Evolutionary conservation across 2,113 vertebrate genomes (phyloP).

Genomic region (Lophura nycthemera): DNA sequence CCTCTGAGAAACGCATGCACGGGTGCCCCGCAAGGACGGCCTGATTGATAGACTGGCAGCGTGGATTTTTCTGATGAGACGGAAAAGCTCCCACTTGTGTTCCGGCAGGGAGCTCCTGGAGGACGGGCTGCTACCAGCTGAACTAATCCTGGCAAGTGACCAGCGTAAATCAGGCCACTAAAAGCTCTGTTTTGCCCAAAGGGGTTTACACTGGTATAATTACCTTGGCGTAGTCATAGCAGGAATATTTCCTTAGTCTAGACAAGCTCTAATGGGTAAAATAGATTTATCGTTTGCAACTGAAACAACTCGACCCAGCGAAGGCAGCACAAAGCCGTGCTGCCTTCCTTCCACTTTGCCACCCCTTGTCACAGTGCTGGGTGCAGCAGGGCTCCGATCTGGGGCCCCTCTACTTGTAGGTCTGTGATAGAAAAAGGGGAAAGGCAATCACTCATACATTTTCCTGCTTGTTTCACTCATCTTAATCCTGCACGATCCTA

Average conservation of each 20-base stretch:
- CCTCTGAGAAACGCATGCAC: background rate
- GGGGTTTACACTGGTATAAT: constrained; percentile 60
- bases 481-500: background rate
- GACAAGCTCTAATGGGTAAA: constrained; percentile 67
- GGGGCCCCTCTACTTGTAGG: background rate
- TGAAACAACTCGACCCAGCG: constrained; percentile 1
- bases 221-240: constrained; percentile 50
- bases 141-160: constrained; percentile 68
- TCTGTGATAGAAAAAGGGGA: background rate
- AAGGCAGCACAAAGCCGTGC: background rate
- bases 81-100: background rate
- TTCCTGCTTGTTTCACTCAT: background rate
- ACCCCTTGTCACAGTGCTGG: rapidly evolving
- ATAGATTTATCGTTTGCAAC: constrained; percentile 54
- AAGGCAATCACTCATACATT: background rate
- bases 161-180: constrained; percentile 67
- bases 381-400: background rate
- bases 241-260: constrained; percentile 69
- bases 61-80: background rate
- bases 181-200: constrained; percentile 70
- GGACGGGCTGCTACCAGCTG: constrained; percentile 56
- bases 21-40: background rate
- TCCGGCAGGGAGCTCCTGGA: constrained; percentile 41
- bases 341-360: background rate
- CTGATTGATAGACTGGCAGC: background rate